These are phyloP conservation scores for Mactromeris polynyma DNA, from an alignment of 2,888 invertebrate species.

Conservation along the genomic window DNA sequence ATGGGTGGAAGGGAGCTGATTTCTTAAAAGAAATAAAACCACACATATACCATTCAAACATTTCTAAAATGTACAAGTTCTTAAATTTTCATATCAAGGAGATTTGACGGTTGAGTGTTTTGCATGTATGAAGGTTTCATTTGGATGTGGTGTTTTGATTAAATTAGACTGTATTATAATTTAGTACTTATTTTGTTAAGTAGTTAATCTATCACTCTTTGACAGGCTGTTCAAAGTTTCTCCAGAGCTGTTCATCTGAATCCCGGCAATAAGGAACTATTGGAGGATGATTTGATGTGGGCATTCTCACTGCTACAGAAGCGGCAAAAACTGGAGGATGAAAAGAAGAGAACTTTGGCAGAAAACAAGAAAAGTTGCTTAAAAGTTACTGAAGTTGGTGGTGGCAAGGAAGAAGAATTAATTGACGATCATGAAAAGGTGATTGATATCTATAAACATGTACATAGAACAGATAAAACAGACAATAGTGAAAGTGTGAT, in stretches of 20 bases:
- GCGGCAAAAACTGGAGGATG: slow-evolving; percentile 63
- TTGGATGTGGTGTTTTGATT: too few species aligned
- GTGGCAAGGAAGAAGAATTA: slow-evolving; percentile 36
- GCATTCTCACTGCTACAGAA: slow-evolving; percentile 73
- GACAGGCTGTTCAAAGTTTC: slow-evolving; percentile 85
- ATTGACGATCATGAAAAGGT: slow-evolving; percentile 36
- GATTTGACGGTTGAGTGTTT: too few species aligned
- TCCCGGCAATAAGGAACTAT: slow-evolving; percentile 85
- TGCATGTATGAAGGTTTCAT: too few species aligned
- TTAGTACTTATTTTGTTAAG: too few species aligned
- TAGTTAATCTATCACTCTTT: background rate
- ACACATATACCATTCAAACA: too few species aligned
- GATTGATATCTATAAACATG: slow-evolving; percentile 36
- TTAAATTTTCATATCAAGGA: too few species aligned
- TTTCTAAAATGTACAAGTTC: too few species aligned
- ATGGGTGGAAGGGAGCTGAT: too few species aligned
- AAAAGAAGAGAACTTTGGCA: slow-evolving; percentile 51
- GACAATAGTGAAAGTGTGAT: slow-evolving; percentile 36
- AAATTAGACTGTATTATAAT: too few species aligned
- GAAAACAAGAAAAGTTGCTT: slow-evolving; percentile 42
- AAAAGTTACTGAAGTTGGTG: slow-evolving; percentile 66
- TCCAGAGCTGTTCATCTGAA: slow-evolving; percentile 86
- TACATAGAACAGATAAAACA: background rate
- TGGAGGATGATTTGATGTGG: slow-evolving; percentile 86
- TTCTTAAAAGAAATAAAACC: too few species aligned